phyloP scores from a whole-genome alignment of 2,797 vertebrate genomes.

The Sebastes matsubarae region DNA sequence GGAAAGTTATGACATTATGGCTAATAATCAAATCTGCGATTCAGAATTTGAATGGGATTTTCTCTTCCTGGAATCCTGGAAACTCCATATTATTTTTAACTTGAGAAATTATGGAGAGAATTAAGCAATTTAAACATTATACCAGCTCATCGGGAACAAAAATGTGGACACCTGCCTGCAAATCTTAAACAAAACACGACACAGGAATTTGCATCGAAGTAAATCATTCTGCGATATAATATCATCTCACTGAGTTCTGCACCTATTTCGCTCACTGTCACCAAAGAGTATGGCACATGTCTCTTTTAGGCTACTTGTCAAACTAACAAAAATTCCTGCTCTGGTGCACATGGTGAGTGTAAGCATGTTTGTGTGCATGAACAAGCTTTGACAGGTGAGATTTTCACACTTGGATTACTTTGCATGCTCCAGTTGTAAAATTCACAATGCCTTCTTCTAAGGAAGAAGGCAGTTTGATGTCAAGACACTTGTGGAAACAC shows the following conservation, averaged over 20 bases:
- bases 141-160: neutral
- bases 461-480: neutral
- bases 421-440: conserved; percentile 15
- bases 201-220: neutral
- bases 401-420: neutral
- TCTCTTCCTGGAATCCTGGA: neutral
- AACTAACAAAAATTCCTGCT: neutral
- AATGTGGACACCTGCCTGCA: neutral
- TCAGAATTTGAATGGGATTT: too few relatives aligned
- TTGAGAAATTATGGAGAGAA: neutral
- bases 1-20: too few relatives aligned
- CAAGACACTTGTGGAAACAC: neutral
- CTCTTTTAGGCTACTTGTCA: neutral
- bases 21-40: too few relatives aligned
- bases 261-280: neutral
- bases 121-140: neutral
- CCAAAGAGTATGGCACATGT: neutral
- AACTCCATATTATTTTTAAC: neutral
- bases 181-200: neutral
- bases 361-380: neutral
- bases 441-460: neutral
- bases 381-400: neutral
- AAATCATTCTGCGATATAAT: neutral
- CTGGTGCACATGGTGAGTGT: neutral
- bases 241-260: neutral